These are phyloP conservation scores for Borostomias antarcticus DNA, from an alignment of 2,797 vertebrate genomes.

Conservation along the genomic window DNA sequence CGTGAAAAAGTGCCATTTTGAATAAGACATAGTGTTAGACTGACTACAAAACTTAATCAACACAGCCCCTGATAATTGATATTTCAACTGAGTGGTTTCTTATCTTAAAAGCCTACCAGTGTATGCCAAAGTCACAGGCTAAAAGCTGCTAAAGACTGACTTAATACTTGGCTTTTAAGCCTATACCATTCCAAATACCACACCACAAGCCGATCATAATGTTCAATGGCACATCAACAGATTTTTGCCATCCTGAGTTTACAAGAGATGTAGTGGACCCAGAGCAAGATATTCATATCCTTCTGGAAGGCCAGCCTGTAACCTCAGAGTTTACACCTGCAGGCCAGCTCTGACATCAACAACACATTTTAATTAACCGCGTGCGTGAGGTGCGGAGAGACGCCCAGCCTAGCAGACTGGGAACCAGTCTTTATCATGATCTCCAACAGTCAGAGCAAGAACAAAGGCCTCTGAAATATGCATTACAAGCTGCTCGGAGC, in stretches of 20 bases:
- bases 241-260: not conserved
- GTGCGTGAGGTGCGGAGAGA: constrained; percentile 43
- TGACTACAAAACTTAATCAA: not conserved
- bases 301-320: constrained; percentile 14
- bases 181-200: not conserved
- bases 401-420: constrained; percentile 41
- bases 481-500: constrained; percentile 78
- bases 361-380: constrained; percentile 71
- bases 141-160: too few relatives aligned
- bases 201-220: not conserved
- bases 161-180: not conserved
- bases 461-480: constrained; percentile 80
- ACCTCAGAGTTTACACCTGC: constrained; percentile 27
- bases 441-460: constrained; percentile 70
- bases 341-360: constrained; percentile 42
- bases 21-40: not conserved
- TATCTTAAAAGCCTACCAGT: not conserved
- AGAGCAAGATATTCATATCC: not conserved
- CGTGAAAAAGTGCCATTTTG: not conserved
- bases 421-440: constrained; percentile 70
- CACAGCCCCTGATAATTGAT: not conserved
- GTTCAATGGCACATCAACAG: too few relatives aligned
- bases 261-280: not conserved
- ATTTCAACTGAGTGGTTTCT: not conserved
- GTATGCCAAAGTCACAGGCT: not conserved